Base-by-base conservation (phyloP, 1,140 invertebrate species). In the Galleria mellonella region DNA sequence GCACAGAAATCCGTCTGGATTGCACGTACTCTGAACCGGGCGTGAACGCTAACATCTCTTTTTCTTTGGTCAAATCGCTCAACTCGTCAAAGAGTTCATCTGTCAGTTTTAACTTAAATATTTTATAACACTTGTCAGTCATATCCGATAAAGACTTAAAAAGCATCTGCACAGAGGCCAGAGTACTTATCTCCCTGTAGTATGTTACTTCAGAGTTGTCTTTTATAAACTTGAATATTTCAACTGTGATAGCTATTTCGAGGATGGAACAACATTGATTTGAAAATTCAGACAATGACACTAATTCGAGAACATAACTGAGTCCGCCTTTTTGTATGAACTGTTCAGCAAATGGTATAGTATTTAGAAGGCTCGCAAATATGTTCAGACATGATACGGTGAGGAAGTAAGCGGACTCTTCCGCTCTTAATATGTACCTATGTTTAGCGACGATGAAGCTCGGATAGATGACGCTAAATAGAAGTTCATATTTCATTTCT, bases 381-480 rank as follows among this genome's bases (percentile, higher is more conserved):
- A 89, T 84, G 2, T 89, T 89, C 1, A 92, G 61, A 32, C 89
- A 91, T 0, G 90, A 89, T 8, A 89, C 85, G 2, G 90, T 83
- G 0, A 90, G 64, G 57, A 91, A 91, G 33, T 89, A 90, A 0
- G 87, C 82, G 0, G 76, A 66, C 3, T 86, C 73, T n/a, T 79
- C 84, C 11, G 63, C 52, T 9, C 75, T 76, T 31, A 88, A 68
- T 3, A 68, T 56, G 45, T 86, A 89, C 35, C 68, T 53, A 31
- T 82, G 75, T 52, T 90, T 90, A 0, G 88, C 83, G 7, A 84
- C 87, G 5, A 89, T 66, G 53, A 92, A 91, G 0, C 87, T 88
- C 0, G 91, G 90, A 54, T 89, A 90, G 47, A 91, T 89, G 0
- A 92, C 88, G 35, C 81, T 86, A 38, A 89, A 87, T 0, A 91